Conservation (phyloP, 2,888 invertebrate genomes). For the Myopa testacea region DNA sequence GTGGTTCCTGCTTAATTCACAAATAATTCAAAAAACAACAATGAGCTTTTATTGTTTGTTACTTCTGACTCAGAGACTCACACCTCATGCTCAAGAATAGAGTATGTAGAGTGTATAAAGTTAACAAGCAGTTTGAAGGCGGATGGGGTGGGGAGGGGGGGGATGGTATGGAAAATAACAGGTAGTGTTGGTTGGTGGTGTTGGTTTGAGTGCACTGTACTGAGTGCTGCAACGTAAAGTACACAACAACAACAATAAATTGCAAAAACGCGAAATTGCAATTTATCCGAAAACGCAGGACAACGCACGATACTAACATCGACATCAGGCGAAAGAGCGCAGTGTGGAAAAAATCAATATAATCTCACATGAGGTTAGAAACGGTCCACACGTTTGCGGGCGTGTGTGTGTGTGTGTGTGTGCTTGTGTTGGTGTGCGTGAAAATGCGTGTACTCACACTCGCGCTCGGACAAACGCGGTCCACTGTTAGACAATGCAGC, state of each 20-base stretch:
- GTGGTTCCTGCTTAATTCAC: too few relatives aligned
- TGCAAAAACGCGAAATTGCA: conserved; percentile 30
- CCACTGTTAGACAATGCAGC: neutral
- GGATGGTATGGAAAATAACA: neutral
- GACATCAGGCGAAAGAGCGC: neutral
- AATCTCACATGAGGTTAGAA: conserved; percentile 15
- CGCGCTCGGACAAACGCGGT: neutral
- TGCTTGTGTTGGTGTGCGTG: neutral
- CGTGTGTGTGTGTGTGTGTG: neutral
- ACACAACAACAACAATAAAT: neutral
- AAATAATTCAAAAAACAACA: neutral
- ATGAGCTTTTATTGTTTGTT: too few relatives aligned
- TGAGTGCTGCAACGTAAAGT: neutral
- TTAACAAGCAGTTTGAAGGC: neutral
- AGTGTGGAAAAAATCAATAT: conserved; percentile 17
- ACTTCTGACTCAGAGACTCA: neutral
- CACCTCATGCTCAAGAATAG: neutral
- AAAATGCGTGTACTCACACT: conserved; percentile 3
- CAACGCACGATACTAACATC: conserved; percentile 14
- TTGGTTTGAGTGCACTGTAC: neutral
- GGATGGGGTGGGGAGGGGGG: neutral
- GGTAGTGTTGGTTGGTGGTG: neutral
- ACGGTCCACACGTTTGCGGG: neutral
- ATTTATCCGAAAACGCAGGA: conserved; percentile 26
- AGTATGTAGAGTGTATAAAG: neutral